Percentiles rank a stretch among this genome's conserved stretches.
phyloP scores from a whole-genome alignment of 2,113 vertebrate genomes.

The Alces alces region DNA sequence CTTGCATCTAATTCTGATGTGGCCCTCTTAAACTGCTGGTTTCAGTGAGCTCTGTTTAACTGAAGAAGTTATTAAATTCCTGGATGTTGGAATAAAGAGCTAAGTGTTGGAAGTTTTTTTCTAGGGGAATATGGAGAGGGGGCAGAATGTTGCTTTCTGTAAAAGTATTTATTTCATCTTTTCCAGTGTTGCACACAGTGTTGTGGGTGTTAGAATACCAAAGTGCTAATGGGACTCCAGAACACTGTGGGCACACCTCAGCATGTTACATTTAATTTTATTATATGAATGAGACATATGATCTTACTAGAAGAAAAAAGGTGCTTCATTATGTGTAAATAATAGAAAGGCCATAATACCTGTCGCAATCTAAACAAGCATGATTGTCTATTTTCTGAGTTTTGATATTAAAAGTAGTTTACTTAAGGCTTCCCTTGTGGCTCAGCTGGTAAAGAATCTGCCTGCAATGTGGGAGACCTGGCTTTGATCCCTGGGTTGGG shows the following conservation, averaged over 20 bases:
- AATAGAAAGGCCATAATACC: neutral
- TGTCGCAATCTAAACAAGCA: neutral
- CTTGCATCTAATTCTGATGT: neutral
- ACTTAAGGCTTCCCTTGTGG: neutral
- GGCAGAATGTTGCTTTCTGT: neutral
- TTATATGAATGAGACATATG: neutral
- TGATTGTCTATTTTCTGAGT: neutral
- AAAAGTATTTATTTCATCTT: neutral
- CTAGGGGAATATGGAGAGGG: neutral
- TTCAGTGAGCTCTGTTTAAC: constrained; percentile 23
- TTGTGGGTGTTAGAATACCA: neutral
- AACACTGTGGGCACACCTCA: neutral
- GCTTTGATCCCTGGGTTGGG: neutral
- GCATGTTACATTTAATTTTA: neutral
- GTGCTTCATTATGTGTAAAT: neutral
- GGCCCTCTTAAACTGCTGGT: neutral
- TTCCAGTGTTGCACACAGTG: neutral
- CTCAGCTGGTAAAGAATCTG: neutral
- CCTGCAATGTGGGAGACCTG: neutral
- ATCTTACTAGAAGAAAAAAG: neutral
- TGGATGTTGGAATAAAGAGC: neutral
- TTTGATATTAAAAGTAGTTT: neutral
- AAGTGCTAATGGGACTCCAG: neutral
- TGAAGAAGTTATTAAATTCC: neutral
- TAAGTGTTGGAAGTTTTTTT: neutral